A percentile compares a stretch with the other conserved stretches of the same genome.
These are phyloP conservation scores for Ypsolopha scabrella DNA, from an alignment of 2,888 invertebrate genomes.

Conservation along the genomic window DNA sequence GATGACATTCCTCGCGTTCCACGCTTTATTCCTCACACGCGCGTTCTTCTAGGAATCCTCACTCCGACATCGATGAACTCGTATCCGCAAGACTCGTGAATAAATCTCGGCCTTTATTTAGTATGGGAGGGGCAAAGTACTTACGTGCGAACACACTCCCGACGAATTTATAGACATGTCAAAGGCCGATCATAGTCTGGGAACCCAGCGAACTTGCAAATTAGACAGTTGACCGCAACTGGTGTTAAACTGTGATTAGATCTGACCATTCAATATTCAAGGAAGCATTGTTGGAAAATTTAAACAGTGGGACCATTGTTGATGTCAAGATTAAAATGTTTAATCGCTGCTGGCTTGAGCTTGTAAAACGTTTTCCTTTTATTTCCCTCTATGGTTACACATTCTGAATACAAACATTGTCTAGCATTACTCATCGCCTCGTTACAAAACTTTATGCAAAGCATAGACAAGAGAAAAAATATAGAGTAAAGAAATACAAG, in stretches of 20 bases:
- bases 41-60: slow-evolving; percentile 56
- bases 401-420: slow-evolving; percentile 22
- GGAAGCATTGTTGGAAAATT: slow-evolving; percentile 13
- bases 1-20: slow-evolving; percentile 56
- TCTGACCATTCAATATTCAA: slow-evolving; percentile 3
- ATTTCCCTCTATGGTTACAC: slow-evolving; percentile 26
- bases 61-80: slow-evolving; percentile 20
- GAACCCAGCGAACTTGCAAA: slow-evolving; percentile 37
- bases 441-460: slow-evolving; percentile 43
- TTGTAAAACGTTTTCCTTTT: slow-evolving; percentile 24
- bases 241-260: slow-evolving; percentile 1
- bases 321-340: slow-evolving; percentile 16
- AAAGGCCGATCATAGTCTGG: slow-evolving; percentile 46
- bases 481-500: slow-evolving; percentile 31
- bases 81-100: slow-evolving; percentile 26
- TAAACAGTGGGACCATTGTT: slow-evolving; percentile 10
- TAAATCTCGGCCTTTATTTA: slow-evolving; percentile 55
- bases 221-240: slow-evolving; percentile 7
- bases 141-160: slow-evolving; percentile 41
- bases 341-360: slow-evolving; percentile 15
- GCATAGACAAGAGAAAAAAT: slow-evolving; percentile 35
- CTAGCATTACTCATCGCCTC: slow-evolving; percentile 24
- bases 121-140: slow-evolving; percentile 47
- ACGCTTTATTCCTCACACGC: slow-evolving; percentile 64
- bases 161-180: slow-evolving; percentile 49